Percentiles rank a stretch among this genome's conserved stretches.
Conservation (phyloP, 2,797 vertebrate species). For the Danio aesculapii region DNA sequence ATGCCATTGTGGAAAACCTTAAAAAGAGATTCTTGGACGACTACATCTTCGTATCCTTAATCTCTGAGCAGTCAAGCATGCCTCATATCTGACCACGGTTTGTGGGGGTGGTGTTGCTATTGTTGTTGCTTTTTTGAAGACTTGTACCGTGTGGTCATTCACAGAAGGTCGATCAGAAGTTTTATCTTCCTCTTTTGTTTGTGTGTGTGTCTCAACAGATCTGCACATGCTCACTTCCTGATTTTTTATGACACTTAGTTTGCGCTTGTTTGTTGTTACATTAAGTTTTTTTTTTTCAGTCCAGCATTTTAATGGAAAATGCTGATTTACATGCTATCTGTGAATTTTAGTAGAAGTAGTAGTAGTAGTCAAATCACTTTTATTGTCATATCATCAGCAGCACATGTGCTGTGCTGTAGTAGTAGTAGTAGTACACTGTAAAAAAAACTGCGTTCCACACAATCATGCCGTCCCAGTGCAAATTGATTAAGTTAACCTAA, state of each 20-base stretch:
- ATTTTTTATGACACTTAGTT: conserved; percentile 34
- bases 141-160: background rate
- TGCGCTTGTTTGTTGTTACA: background rate
- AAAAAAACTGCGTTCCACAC: too few species aligned
- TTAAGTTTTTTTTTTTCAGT: background rate
- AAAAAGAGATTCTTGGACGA: conserved; percentile 97
- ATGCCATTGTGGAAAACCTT: conserved; percentile 94
- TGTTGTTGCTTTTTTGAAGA: background rate
- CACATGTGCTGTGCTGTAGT: too few species aligned
- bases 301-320: background rate
- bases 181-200: conserved; percentile 72
- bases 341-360: too few species aligned
- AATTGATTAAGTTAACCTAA: too few species aligned
- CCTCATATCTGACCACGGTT: background rate
- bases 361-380: too few species aligned
- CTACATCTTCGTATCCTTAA: conserved; percentile 96
- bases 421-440: too few species aligned
- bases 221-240: conserved; percentile 69
- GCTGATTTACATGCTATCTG: background rate
- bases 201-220: conserved; percentile 64
- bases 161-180: conserved; percentile 5
- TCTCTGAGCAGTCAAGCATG: background rate
- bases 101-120: background rate
- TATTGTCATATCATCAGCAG: too few species aligned
- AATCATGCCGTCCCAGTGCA: too few species aligned